Base-by-base conservation (phyloP, 2,797 vertebrate species). In the Micropoecilia bifurca region DNA sequence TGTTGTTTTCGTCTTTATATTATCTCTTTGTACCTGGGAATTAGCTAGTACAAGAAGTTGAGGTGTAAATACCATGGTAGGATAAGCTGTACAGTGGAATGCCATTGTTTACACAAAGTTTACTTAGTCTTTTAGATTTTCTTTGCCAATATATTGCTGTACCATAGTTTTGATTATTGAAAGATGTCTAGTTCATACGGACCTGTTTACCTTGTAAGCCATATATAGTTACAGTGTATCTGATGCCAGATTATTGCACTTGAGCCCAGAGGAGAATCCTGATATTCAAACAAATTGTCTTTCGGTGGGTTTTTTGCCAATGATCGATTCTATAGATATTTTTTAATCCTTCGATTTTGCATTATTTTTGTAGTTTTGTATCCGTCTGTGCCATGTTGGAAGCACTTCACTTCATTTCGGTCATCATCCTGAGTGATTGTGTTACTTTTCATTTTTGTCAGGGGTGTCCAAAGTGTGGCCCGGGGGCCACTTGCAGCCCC, bases 61-160 rank as follows among this genome's bases (percentile, higher is more conserved):
- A 96, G 94, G 87, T 98, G 97, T 97, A 98, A 96, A 97, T 98
- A 97, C 91, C 91, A 94, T 95, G 95, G 96, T 96, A 96, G 95
- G 93, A 95, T 95, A 93, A 97, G 95, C 95, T 96, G 96, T 97
- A 95, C 96, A 97, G 96, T 97, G 96, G 93, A 97, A 96, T 97
- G 94, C 95, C 94, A 97, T 96, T 96, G 97, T 99, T 98, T 99
- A 98, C 97, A 97, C 96, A 94, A 97, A 96, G 95, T 97, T 71
- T 96, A 95, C 96, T 94, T 97, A 97, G 95, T 91, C 96, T 89
- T 91, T 96, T 88, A 95, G 89, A 76, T 81, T 96, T 76, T 46
- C 86, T 96, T 91, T 96, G 96, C 97, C 97, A 98, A 97, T 94
- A 93, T 95, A 94, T 96, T 87, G 86, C 85, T 95, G 85, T 96